These are phyloP conservation scores for Syrrhaptes paradoxus DNA, from an alignment of 2,113 vertebrate genomes.

Conservation along the genomic window DNA sequence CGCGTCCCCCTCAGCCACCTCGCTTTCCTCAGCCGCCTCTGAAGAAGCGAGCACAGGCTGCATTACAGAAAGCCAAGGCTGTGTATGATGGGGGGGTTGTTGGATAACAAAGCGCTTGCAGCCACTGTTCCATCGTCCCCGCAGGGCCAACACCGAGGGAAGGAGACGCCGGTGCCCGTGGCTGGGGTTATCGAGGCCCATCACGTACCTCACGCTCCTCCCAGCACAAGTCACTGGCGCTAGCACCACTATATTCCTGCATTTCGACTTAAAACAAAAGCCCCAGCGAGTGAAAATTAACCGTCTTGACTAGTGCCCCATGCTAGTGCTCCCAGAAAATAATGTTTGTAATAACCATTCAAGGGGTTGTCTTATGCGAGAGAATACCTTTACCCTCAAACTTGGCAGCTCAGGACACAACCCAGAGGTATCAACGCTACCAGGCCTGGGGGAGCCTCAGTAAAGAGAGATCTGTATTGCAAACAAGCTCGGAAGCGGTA, in stretches of 20 bases:
- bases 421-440: background rate
- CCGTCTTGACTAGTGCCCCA: background rate
- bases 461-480: background rate
- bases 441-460: background rate
- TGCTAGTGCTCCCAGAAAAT: background rate
- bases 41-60: fast-evolving
- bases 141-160: background rate
- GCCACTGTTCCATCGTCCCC: background rate
- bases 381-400: background rate
- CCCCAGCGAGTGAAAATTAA: background rate
- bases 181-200: too few species aligned
- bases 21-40: background rate
- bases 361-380: background rate
- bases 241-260: fast-evolving
- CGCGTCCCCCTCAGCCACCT: background rate
- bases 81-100: fast-evolving
- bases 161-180: background rate
- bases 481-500: background rate
- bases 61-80: background rate
- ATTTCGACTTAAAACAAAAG: background rate
- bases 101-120: fast-evolving
- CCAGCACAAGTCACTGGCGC: background rate
- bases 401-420: background rate
- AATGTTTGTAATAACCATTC: background rate
- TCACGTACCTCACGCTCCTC: too few species aligned